Evolutionary conservation across 2,888 invertebrate genomes (phyloP).

Genomic region (Drosophila koepferae): DNA sequence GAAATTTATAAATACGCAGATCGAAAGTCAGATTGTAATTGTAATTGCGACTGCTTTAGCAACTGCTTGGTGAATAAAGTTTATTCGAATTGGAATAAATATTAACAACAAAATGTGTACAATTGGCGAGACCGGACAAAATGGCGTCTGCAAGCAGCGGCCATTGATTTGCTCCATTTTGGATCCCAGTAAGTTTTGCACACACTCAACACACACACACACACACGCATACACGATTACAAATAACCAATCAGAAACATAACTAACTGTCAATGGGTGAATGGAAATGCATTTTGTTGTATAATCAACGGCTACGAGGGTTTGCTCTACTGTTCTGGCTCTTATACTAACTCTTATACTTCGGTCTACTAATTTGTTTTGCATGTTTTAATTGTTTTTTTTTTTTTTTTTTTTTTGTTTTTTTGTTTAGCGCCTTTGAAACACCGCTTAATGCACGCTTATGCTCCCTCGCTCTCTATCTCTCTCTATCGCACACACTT

Average conservation of each 20-base stretch:
- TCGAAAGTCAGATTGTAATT: constrained; percentile 15
- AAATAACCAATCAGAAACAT: constrained; percentile 21
- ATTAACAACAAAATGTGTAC: constrained; percentile 49
- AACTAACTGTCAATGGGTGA: constrained; percentile 68
- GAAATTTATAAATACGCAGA: constrained; percentile 24
- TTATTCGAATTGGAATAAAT: constrained; percentile 19
- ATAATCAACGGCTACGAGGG: constrained; percentile 16
- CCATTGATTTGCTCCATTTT: constrained; percentile 84
- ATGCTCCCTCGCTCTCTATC: constrained; percentile 1
- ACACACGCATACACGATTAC: no score
- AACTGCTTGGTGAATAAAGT: constrained; percentile 34
- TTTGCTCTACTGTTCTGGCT: background rate
- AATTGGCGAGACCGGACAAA: constrained; percentile 81
- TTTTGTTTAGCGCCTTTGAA: constrained; percentile 19
- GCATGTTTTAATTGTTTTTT: constrained; percentile 15
- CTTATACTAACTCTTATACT: constrained; percentile 11
- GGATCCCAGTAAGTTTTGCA: constrained; percentile 84
- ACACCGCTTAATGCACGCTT: constrained; percentile 52
- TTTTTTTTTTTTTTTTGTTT: background rate
- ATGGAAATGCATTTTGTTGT: constrained; percentile 29
- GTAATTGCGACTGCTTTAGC: constrained; percentile 16
- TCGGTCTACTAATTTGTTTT: constrained; percentile 2
- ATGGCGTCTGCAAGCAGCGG: constrained; percentile 84
- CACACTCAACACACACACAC: constrained; percentile 11
- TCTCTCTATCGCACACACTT: background rate